These are phyloP conservation scores for Epinephelus lanceolatus DNA, from an alignment of 2,113 vertebrate genomes.

Conservation along the genomic window DNA sequence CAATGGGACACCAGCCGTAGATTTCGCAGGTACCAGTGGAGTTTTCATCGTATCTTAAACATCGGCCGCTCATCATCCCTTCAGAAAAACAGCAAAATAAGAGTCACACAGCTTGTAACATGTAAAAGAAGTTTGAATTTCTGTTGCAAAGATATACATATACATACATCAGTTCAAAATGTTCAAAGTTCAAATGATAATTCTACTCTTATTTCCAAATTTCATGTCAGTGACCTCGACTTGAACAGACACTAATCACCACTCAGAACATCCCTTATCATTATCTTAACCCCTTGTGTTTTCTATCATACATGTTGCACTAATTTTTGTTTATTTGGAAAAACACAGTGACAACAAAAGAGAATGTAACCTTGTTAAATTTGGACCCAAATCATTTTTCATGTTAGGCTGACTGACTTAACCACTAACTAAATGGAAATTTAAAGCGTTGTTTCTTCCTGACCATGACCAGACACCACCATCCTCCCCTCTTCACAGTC, in stretches of 20 bases:
- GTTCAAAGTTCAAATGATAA: too few relatives aligned
- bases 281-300: neutral
- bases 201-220: neutral
- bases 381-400: neutral
- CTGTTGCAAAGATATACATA: neutral
- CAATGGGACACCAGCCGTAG: slow-evolving; percentile 93
- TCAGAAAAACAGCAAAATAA: slow-evolving; percentile 14
- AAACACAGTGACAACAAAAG: neutral
- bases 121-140: neutral
- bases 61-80: slow-evolving; percentile 92
- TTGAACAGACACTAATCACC: neutral
- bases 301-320: neutral
- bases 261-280: neutral
- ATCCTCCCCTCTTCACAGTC: slow-evolving; percentile 89
- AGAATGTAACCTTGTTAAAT: neutral
- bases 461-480: slow-evolving; percentile 81
- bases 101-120: neutral
- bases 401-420: neutral
- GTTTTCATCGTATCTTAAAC: slow-evolving; percentile 76
- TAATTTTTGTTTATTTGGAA: neutral
- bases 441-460: too few relatives aligned
- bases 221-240: neutral
- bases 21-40: slow-evolving; percentile 91
- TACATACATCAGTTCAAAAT: neutral
- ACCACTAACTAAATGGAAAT: too few relatives aligned